Conservation (phyloP, 1,140 invertebrate genomes). For the Adoxophyes honmai region DNA sequence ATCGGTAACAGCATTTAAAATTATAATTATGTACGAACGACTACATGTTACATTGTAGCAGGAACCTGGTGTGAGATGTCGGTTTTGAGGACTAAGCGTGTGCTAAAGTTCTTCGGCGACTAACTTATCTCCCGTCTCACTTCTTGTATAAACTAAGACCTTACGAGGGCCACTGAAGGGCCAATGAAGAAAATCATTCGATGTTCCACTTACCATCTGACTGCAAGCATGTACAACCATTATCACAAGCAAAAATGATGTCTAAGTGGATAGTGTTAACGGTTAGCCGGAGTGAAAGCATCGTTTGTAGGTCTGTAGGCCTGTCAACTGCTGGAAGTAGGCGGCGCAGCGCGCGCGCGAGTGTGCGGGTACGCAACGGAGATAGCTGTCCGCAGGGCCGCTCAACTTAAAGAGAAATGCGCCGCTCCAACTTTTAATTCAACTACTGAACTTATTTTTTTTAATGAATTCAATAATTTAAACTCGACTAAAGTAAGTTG, state of each 20-base stretch:
- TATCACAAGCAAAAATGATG: constrained; percentile 23
- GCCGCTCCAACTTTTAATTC: constrained; percentile 32
- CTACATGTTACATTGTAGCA: too few species aligned
- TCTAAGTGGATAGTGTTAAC: constrained; percentile 27
- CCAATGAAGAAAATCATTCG: constrained; percentile 62
- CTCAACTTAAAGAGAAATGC: constrained; percentile 63
- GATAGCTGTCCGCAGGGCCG: constrained; percentile 58
- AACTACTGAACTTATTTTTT: too few species aligned
- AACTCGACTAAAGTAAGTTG: too few species aligned
- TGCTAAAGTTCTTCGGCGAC: constrained; percentile 1
- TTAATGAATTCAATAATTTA: too few species aligned
- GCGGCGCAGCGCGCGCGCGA: constrained; percentile 30
- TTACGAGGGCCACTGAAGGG: constrained; percentile 49
- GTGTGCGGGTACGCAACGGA: constrained; percentile 67
- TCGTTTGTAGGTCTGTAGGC: constrained; percentile 72
- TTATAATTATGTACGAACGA: too few species aligned
- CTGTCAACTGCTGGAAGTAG: constrained; percentile 41
- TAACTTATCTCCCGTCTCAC: not conserved
- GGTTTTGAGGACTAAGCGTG: too few species aligned
- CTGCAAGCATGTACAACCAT: constrained; percentile 23
- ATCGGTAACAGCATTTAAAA: too few species aligned
- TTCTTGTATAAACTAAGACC: constrained; percentile 41
- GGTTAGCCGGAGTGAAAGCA: constrained; percentile 37
- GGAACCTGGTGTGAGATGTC: too few species aligned
- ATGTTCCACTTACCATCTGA: constrained; percentile 59